A percentile compares a stretch with the other conserved stretches of the same genome.
Conservation (phyloP, 2,888 invertebrate genomes). For the Heliconius aoede region DNA sequence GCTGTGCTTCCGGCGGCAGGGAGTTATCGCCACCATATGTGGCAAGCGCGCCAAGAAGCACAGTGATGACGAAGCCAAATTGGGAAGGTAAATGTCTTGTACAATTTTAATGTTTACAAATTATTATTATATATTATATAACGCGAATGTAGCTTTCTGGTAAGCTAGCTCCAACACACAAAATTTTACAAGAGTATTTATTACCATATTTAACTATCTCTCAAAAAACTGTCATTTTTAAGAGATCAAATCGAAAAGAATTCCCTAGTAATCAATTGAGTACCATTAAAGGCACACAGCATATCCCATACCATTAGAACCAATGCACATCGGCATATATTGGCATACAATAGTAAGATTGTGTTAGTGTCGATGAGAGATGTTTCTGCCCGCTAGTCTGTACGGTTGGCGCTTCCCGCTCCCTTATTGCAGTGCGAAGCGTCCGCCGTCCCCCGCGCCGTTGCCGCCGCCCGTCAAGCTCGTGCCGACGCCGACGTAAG, state of each 20-base stretch:
- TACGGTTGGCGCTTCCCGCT: conserved; percentile 98
- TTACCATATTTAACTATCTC: not conserved
- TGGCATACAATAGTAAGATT: conserved; percentile 45
- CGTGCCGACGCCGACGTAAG: conserved; percentile 88
- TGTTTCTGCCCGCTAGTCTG: conserved; percentile 89
- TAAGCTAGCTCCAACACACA: conserved; percentile 11
- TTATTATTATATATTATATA: not conserved
- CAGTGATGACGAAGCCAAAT: conserved; percentile 91
- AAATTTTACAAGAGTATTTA: not conserved
- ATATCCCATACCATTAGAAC: conserved; percentile 9
- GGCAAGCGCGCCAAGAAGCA: conserved; percentile 87
- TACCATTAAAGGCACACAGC: not conserved
- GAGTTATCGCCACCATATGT: conserved; percentile 87
- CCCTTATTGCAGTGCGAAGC: conserved; percentile 97
- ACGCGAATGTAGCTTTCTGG: conserved; percentile 12
- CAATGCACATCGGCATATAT: conserved; percentile 25
- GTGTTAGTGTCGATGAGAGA: conserved; percentile 83
- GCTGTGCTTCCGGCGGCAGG: conserved; percentile 86
- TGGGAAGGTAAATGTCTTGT: conserved; percentile 88
- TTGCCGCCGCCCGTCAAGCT: conserved; percentile 91
- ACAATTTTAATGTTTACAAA: not conserved
- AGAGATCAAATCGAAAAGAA: not conserved
- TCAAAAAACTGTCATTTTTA: not conserved
- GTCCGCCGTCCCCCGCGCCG: conserved; percentile 91
- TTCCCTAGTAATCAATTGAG: not conserved